Evolutionary conservation across 1,140 invertebrate species (phyloP), one percentile per base, ranked within the genome.

Genomic region (Harlomillsia oculata): DNA sequence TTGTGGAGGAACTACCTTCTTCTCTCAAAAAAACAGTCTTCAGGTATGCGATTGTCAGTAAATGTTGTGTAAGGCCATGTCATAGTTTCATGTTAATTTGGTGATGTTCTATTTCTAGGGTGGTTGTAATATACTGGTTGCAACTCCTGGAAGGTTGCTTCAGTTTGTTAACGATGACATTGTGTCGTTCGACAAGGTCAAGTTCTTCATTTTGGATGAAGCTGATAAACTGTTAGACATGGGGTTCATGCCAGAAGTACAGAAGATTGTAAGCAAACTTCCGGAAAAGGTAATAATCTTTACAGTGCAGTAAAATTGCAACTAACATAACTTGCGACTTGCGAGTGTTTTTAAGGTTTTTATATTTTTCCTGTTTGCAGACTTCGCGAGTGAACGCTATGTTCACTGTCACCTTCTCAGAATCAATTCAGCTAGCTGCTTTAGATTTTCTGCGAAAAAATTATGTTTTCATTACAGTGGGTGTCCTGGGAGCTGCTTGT

Each of bases 161-260:
- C 91, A 98, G 69, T 87, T 97, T 59, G 76, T 94, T 0, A 74
- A 81, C 0, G 80, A 80, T 54, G 80, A 80, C 11, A 79, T 83
- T 44, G 77, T 97, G 1, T 77, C 74, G 1, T 84, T 95, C 39
- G 72, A 77, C 1, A 79, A 81, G 6, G 69, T 92, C 0, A 78
- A 83, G 5, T 94, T 81, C 68, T 74, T 96, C 0, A 87, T 98
- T 0, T 72, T 98, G 3, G 95, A 98, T 70, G 95, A 98, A 74
- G 95, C 93, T 4, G 94, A 97, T 72, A 76, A 90, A n/a, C 96
- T 98, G 91, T 71, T 97, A 21, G 92, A 97, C 65, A 85, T 87
- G 82, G 89, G 92, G 8, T 97, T 96, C 68, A 76, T 83, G 59
- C 78, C 79, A 0, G 80, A 79, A 28, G 81, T 95, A 30, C 79